Percentiles rank a stretch among this genome's conserved stretches.
These are phyloP conservation scores for Hypotaenidia philippensis DNA, from an alignment of 2,797 vertebrate genomes.

Conservation along the genomic window DNA sequence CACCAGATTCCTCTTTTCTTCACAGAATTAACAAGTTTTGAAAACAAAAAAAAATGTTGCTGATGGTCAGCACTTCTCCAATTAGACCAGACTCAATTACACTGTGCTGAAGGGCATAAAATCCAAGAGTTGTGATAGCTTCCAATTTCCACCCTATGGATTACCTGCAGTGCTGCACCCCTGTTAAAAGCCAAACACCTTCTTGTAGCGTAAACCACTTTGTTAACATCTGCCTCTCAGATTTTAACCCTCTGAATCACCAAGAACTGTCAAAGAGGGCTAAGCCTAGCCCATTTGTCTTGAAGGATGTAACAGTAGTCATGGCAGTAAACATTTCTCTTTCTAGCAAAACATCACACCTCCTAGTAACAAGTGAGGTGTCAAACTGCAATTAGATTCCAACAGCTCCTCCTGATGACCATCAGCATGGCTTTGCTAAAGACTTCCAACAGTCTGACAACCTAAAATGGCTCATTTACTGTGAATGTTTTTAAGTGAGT, in stretches of 20 bases:
- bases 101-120: neutral
- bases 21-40: neutral
- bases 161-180: neutral
- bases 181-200: neutral
- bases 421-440: neutral
- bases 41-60: neutral
- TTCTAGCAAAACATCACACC: neutral
- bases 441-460: neutral
- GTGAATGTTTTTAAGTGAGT: accelerated
- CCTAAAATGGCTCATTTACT: neutral
- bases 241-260: neutral
- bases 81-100: neutral
- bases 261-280: neutral
- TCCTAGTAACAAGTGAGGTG: accelerated
- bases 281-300: neutral
- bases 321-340: neutral
- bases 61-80: neutral
- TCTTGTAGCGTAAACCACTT: neutral
- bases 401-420: neutral
- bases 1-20: neutral
- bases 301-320: neutral
- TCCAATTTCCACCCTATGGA: neutral
- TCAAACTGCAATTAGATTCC: neutral
- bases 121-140: neutral
- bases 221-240: neutral